Conservation (phyloP, 2,797 vertebrate species). For the Perodicticus potto region DNA sequence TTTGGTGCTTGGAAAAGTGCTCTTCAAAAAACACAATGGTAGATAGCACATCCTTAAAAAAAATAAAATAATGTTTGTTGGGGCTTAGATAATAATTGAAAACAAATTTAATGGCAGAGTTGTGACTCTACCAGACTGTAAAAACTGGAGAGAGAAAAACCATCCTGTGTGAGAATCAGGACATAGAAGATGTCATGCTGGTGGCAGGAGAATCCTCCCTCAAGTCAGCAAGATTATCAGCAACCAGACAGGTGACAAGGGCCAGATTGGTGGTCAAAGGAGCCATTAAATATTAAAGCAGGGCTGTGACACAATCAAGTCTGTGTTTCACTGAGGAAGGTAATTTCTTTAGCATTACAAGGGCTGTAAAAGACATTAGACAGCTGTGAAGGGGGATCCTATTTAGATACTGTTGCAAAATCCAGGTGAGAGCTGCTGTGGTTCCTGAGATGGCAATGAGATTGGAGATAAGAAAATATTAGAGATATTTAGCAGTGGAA, state of each 20-base stretch:
- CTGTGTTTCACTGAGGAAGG: not conserved
- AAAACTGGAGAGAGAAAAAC: not conserved
- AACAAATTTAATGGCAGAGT: not conserved
- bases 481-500: not conserved
- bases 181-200: not conserved
- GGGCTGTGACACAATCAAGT: not conserved
- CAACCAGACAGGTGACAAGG: not conserved
- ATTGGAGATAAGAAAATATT: not conserved
- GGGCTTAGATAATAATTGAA: not conserved
- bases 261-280: not conserved
- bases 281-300: not conserved
- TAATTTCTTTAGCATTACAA: conserved; percentile 7
- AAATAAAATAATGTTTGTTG: not conserved
- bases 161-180: not conserved
- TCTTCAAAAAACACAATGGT: not conserved
- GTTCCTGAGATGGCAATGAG: accelerated
- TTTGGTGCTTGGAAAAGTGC: not conserved
- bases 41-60: not conserved
- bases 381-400: not conserved
- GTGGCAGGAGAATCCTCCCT: not conserved
- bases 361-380: not conserved
- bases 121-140: not conserved
- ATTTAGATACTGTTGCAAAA: not conserved
- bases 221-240: not conserved
- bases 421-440: not conserved